A percentile compares a stretch with the other conserved stretches of the same genome.
Conservation (phyloP, 1,140 invertebrate genomes). For the Protaetia brevitarsis region DNA sequence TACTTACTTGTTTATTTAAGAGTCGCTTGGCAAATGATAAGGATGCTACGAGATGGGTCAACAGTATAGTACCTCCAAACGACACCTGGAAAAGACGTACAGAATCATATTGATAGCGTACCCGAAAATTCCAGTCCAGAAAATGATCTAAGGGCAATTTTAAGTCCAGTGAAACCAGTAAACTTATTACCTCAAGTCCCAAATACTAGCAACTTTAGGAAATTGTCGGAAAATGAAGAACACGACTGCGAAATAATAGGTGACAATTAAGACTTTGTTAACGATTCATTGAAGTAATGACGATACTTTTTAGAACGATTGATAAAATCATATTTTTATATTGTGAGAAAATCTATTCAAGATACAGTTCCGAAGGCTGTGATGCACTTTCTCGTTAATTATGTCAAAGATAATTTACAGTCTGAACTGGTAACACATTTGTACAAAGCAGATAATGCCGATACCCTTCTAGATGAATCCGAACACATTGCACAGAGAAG, state of each 20-base stretch:
- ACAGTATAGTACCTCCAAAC: slow-evolving; percentile 33
- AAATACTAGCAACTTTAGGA: slow-evolving; percentile 64
- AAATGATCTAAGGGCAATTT: slow-evolving; percentile 49
- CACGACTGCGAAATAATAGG: slow-evolving; percentile 97
- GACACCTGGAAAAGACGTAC: slow-evolving; percentile 39
- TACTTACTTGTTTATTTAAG: slow-evolving; percentile 34
- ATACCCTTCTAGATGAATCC: slow-evolving; percentile 90
- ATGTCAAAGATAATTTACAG: slow-evolving; percentile 96
- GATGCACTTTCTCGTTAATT: slow-evolving; percentile 99
- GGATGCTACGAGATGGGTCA: slow-evolving; percentile 43
- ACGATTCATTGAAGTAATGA: no score
- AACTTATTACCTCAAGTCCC: slow-evolving; percentile 89
- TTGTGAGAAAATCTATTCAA: slow-evolving; percentile 97
- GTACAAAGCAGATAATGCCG: slow-evolving; percentile 95
- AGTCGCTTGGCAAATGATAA: slow-evolving; percentile 38
- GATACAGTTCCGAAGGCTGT: slow-evolving; percentile 98
- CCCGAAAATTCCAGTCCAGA: slow-evolving; percentile 32
- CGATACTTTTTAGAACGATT: slow-evolving; percentile 72
- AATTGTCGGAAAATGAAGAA: slow-evolving; percentile 89
- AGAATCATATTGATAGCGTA: slow-evolving; percentile 31
- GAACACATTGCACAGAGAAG: slow-evolving; percentile 94
- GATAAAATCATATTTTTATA: slow-evolving; percentile 98
- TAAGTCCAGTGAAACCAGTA: slow-evolving; percentile 73
- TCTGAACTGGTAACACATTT: slow-evolving; percentile 97
- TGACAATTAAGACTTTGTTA: slow-evolving; percentile 48